Evolutionary conservation across 2,797 vertebrate species (phyloP).

Genomic region (Aldrovandia affinis): DNA sequence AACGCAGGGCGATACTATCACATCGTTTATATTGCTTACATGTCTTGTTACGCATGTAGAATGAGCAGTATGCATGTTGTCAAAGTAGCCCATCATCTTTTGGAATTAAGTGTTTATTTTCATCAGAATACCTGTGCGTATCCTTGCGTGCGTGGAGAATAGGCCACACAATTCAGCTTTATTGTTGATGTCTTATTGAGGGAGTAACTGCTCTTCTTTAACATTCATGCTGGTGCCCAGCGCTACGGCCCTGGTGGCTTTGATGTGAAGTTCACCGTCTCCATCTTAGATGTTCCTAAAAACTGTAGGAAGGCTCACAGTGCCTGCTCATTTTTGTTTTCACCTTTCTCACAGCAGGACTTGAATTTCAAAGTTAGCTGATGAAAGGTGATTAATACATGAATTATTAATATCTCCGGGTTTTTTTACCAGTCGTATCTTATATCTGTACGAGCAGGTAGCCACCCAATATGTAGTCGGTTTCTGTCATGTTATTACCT

Average conservation of each 20-base stretch:
- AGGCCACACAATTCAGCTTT: conserved; percentile 18
- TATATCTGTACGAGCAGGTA: conserved; percentile 45
- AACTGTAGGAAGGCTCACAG: conserved; percentile 43
- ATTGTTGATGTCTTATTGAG: conserved; percentile 58
- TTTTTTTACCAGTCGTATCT: conserved; percentile 46
- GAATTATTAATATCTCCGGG: conserved; percentile 55
- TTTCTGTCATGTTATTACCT: not conserved
- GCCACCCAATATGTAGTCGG: conserved; percentile 35
- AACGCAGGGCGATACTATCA: not conserved
- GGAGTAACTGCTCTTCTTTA: conserved; percentile 57
- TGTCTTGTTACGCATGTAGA: not conserved
- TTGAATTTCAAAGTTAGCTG: conserved; percentile 50
- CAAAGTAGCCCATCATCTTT: not conserved
- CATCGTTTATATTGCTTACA: not conserved
- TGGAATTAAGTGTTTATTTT: not conserved
- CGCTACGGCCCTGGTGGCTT: conserved; percentile 55
- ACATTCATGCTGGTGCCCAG: conserved; percentile 57
- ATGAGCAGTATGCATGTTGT: not conserved
- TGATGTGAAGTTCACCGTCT: conserved; percentile 48
- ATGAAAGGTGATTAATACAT: conserved; percentile 53
- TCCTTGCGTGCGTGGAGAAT: not conserved
- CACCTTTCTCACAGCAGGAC: conserved; percentile 49
- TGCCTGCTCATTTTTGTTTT: conserved; percentile 35
- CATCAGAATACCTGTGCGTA: not conserved
- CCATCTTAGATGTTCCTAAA: conserved; percentile 53